A percentile compares a stretch with the other conserved stretches of the same genome.
These are phyloP conservation scores for Pangasius larnaudii DNA, from an alignment of 2,797 vertebrate genomes.

Conservation along the genomic window DNA sequence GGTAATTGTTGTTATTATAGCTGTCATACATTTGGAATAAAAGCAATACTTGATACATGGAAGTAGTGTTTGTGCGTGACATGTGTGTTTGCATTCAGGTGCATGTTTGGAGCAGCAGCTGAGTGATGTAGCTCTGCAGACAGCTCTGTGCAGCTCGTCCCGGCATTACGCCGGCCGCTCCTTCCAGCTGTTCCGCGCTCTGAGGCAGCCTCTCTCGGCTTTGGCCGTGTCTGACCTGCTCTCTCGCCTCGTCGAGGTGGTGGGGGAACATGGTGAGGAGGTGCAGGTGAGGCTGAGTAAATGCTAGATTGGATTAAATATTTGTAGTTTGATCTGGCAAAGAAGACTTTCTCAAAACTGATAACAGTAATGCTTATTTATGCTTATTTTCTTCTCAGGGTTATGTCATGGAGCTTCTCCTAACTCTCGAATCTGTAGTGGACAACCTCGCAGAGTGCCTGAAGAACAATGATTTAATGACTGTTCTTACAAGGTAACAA, in stretches of 20 bases:
- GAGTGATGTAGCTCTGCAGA: conserved; percentile 95
- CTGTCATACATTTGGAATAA: not conserved
- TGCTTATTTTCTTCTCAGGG: conserved; percentile 75
- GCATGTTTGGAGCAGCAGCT: conserved; percentile 95
- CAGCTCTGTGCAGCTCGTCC: conserved; percentile 94
- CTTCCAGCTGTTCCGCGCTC: conserved; percentile 95
- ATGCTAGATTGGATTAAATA: not conserved
- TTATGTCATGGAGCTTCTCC: conserved; percentile 96
- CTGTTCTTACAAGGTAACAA: conserved; percentile 87
- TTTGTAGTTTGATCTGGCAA: not conserved
- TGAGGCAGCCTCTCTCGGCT: conserved; percentile 93
- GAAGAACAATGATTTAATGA: conserved; percentile 96
- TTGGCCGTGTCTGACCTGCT: conserved; percentile 93
- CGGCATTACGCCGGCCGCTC: conserved; percentile 95
- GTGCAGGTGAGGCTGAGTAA: conserved; percentile 83
- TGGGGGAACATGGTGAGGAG: conserved; percentile 96
- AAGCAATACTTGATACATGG: not conserved
- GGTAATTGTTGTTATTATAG: not conserved
- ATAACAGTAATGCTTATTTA: not conserved
- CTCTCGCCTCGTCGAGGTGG: conserved; percentile 94
- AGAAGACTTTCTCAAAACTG: not conserved
- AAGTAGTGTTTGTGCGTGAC: not conserved
- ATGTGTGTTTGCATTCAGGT: conserved; percentile 70
- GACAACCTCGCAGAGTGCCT: conserved; percentile 97
- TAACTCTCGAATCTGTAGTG: conserved; percentile 94